Conservation (phyloP, 2,113 vertebrate species). For the Macquaria australasica region DNA sequence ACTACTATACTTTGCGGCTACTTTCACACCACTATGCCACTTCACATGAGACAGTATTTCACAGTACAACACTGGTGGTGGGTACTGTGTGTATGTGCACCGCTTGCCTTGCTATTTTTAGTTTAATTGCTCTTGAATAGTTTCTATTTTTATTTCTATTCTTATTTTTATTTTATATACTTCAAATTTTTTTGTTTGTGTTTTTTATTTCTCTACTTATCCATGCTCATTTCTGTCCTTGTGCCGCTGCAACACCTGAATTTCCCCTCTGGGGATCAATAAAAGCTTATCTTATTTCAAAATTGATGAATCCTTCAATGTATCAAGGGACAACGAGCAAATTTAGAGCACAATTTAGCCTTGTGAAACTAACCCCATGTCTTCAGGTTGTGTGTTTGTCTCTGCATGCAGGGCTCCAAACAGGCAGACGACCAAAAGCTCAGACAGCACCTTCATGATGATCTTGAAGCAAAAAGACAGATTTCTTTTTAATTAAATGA, state of each 20-base stretch:
- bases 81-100: no score
- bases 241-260: neutral
- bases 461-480: neutral
- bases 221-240: neutral
- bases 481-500: neutral
- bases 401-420: neutral
- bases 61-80: no score
- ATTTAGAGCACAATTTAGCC: neutral
- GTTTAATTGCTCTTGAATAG: no score
- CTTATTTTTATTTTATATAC: neutral
- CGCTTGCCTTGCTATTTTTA: no score
- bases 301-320: neutral
- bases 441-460: constrained; percentile 34
- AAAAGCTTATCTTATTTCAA: neutral
- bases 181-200: neutral
- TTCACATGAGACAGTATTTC: no score
- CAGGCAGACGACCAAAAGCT: constrained; percentile 20
- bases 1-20: no score
- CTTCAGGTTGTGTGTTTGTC: neutral
- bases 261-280: neutral
- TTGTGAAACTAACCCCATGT: constrained; percentile 18
- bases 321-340: neutral
- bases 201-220: neutral
- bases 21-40: no score
- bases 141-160: no score